Evolutionary conservation across 2,113 vertebrate species (phyloP).

Genomic region (Tachuris rubrigastra): DNA sequence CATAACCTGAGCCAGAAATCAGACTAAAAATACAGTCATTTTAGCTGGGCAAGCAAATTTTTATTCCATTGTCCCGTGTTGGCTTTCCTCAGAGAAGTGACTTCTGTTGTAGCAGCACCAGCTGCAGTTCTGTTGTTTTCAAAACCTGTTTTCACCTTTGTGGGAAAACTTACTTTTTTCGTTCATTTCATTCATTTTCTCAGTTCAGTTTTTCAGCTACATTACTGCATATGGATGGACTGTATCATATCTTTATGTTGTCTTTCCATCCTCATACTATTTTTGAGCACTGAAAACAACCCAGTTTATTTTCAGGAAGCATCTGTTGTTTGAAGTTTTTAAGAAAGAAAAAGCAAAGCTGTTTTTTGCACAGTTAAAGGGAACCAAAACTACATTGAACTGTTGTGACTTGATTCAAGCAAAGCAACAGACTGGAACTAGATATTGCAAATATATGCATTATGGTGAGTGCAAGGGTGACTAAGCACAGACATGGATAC

Average conservation of each 20-base stretch:
- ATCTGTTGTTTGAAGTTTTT: background rate
- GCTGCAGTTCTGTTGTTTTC: background rate
- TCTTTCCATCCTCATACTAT: background rate
- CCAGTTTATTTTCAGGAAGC: background rate
- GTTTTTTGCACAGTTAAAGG: background rate
- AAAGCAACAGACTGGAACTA: conserved; percentile 10
- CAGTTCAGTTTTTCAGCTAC: background rate
- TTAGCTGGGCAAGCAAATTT: background rate
- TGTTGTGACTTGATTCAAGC: background rate
- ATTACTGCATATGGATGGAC: background rate
- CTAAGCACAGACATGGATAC: conserved; percentile 15
- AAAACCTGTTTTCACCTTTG: background rate
- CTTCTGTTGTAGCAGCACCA: background rate
- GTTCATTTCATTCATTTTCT: background rate
- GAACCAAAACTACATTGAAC: background rate
- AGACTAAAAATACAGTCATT: background rate
- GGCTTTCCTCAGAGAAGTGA: background rate
- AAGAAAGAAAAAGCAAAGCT: background rate
- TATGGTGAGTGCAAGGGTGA: background rate
- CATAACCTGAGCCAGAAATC: background rate
- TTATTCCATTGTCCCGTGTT: background rate
- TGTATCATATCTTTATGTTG: background rate
- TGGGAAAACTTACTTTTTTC: background rate
- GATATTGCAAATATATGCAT: background rate
- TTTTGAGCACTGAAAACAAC: background rate